Evolutionary conservation across 2,888 invertebrate species (phyloP).

Genomic region (Bombylius discolor): DNA sequence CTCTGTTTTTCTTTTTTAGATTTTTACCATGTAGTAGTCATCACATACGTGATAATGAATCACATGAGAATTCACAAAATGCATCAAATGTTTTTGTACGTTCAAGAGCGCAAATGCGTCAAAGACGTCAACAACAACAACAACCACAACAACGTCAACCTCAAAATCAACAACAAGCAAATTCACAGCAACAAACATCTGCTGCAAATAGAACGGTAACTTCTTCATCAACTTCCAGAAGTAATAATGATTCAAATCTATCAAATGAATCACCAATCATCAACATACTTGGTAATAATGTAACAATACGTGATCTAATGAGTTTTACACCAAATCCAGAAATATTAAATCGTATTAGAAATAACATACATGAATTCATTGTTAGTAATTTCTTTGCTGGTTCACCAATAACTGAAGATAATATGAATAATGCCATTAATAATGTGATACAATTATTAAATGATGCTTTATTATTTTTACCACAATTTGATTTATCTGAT

Average conservation of each 20-base stretch:
- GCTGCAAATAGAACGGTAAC: not conserved
- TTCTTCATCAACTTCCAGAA: not conserved
- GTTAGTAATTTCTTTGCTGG: conserved; percentile 25
- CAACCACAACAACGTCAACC: conserved; percentile 11
- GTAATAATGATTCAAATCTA: not conserved
- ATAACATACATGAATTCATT: conserved; percentile 25
- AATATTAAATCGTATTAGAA: conserved; percentile 22
- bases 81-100: not conserved
- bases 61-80: conserved; percentile 4
- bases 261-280: conserved; percentile 10
- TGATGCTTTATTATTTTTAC: conserved; percentile 25
- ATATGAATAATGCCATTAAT: conserved; percentile 24
- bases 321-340: conserved; percentile 10
- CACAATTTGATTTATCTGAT: conserved; percentile 29
- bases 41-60: conserved; percentile 41
- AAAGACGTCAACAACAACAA: conserved; percentile 13
- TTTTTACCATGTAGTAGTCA: conserved; percentile 61
- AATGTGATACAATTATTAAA: conserved; percentile 27
- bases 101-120: conserved; percentile 3
- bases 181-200: not conserved
- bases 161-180: conserved; percentile 9
- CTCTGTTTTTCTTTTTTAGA: conserved; percentile 16
- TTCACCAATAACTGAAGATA: conserved; percentile 24
- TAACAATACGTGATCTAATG: conserved; percentile 14
- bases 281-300: conserved; percentile 14